Evolutionary conservation across 2,113 vertebrate genomes (phyloP).

Genomic region (Cephalopterus ornatus): DNA sequence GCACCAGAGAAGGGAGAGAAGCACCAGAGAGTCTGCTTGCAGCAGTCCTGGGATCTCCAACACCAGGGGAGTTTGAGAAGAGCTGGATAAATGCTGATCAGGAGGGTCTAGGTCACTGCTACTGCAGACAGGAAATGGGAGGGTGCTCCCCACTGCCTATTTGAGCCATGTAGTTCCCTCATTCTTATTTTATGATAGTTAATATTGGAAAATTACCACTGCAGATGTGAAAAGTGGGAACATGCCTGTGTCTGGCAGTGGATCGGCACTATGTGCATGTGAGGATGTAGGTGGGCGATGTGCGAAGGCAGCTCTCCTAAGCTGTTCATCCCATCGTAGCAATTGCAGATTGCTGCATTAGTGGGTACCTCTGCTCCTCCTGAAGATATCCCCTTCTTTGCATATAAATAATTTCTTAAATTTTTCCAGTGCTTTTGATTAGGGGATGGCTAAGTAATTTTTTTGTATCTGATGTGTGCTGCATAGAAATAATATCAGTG

Average conservation of each 20-base stretch:
- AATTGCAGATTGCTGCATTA: background rate
- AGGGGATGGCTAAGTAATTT: background rate
- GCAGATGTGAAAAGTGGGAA: background rate
- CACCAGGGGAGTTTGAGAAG: background rate
- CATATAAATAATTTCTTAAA: background rate
- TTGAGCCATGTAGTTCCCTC: background rate
- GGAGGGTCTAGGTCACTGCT: background rate
- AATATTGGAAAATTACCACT: background rate
- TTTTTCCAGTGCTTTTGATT: background rate
- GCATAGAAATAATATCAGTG: background rate
- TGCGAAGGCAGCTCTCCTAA: rapidly evolving
- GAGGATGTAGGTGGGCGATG: rapidly evolving
- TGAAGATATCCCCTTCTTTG: background rate
- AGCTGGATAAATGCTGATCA: background rate
- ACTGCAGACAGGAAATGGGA: background rate
- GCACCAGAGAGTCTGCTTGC: background rate
- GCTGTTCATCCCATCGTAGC: background rate
- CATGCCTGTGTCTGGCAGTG: background rate
- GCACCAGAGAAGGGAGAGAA: background rate
- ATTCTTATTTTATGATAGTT: background rate
- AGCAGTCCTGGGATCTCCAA: background rate
- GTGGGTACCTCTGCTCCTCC: background rate
- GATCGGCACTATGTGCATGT: rapidly evolving
- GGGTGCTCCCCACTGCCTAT: background rate
- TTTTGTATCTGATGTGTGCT: background rate